phyloP scores from a whole-genome alignment of 2,113 vertebrate genomes.

The Capra hircus region DNA sequence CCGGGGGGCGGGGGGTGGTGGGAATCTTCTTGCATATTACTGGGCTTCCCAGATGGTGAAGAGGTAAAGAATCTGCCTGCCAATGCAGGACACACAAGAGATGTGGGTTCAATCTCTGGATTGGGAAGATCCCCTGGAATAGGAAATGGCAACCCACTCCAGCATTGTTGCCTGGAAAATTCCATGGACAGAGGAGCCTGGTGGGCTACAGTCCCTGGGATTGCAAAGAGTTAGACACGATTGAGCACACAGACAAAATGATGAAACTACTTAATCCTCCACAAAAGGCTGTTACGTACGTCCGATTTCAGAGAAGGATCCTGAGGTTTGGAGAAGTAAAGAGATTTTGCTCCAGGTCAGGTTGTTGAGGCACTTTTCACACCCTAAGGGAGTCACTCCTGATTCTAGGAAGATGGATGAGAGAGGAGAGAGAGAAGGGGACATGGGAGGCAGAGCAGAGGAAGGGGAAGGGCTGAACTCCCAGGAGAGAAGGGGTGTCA shows the following conservation, averaged over 20 bases:
- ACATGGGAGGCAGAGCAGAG: background rate
- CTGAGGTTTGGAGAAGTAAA: background rate
- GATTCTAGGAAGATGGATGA: background rate
- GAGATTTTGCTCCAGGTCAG: background rate
- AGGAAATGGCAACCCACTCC: background rate
- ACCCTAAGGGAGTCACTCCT: background rate
- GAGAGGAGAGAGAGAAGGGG: background rate
- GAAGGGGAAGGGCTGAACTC: background rate
- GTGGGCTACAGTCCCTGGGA: background rate
- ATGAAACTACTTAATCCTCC: background rate
- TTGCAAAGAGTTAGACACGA: background rate
- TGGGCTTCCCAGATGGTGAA: background rate
- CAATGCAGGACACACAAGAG: background rate
- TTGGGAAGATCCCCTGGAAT: background rate
- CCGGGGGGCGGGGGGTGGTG: fast-evolving
- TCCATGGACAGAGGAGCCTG: background rate
- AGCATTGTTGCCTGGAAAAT: background rate
- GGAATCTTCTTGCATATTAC: background rate
- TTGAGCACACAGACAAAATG: background rate
- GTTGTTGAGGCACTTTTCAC: background rate
- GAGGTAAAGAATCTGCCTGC: background rate
- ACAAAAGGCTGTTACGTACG: background rate
- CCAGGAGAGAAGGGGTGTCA: background rate
- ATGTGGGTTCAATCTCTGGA: background rate
- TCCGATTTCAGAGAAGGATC: background rate